phyloP scores from a whole-genome alignment of 2,113 vertebrate genomes.

The Halcyon senegalensis region DNA sequence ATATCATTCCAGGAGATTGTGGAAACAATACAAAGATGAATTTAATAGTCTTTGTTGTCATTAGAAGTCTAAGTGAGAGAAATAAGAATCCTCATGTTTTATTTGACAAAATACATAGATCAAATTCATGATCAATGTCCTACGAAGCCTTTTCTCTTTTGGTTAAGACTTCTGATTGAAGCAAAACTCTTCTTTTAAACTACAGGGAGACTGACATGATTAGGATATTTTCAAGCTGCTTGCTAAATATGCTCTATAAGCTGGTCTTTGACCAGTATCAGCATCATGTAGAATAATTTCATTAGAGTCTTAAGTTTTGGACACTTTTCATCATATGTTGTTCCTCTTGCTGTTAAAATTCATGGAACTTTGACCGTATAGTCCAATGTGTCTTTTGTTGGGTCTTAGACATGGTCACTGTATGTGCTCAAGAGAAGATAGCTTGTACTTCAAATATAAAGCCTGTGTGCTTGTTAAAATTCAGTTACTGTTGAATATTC shows the following conservation, averaged over 20 bases:
- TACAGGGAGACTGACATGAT: not conserved
- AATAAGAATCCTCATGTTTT: not conserved
- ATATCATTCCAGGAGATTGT: not conserved
- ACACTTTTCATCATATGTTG: not conserved
- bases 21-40: not conserved
- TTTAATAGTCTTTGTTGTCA: not conserved
- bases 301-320: not conserved
- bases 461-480: not conserved
- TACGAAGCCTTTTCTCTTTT: not conserved
- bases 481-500: not conserved
- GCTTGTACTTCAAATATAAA: not conserved
- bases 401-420: not conserved
- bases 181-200: not conserved
- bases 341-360: not conserved
- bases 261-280: not conserved
- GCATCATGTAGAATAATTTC: not conserved
- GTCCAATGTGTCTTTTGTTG: not conserved
- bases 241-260: not conserved
- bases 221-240: not conserved
- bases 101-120: not conserved
- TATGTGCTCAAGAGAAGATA: not conserved
- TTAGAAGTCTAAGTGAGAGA: not conserved
- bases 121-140: not conserved
- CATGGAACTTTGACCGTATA: not conserved
- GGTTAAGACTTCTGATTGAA: not conserved